Conservation (phyloP, 1,140 invertebrate genomes). For the Leucophenga varia region DNA sequence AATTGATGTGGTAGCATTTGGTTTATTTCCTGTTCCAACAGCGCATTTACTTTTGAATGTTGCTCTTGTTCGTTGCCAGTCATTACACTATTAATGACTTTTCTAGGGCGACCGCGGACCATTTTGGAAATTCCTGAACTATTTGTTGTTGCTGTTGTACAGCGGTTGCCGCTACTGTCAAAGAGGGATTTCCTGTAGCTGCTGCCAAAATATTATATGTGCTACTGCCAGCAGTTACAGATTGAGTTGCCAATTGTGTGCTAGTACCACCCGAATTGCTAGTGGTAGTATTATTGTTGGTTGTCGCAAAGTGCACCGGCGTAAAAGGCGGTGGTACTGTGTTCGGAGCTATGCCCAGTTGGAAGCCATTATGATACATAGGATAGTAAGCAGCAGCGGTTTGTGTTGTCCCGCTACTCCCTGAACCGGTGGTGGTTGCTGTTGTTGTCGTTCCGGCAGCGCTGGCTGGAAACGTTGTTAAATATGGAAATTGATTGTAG, state of each 20-base stretch:
- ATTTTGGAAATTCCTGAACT: constrained; percentile 38
- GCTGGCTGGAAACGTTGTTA: constrained; percentile 46
- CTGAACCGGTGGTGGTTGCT: constrained; percentile 18
- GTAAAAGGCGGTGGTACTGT: constrained; percentile 51
- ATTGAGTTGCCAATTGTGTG: background rate
- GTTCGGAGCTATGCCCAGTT: constrained; percentile 46
- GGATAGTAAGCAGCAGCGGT: constrained; percentile 46
- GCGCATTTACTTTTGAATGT: constrained; percentile 36
- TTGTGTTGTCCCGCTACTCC: constrained; percentile 13
- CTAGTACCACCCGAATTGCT: background rate
- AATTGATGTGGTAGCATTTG: constrained; percentile 47
- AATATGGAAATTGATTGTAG: constrained; percentile 51
- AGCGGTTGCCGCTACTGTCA: constrained; percentile 22
- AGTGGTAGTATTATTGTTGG: constrained; percentile 31
- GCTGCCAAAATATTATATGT: constrained; percentile 38
- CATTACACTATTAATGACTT: constrained; percentile 19
- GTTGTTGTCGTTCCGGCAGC: constrained; percentile 21
- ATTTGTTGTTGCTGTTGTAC: constrained; percentile 15
- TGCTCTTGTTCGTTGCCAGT: constrained; percentile 27
- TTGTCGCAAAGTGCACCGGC: constrained; percentile 45
- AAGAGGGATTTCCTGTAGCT: constrained; percentile 29
- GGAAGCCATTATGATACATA: constrained; percentile 56
- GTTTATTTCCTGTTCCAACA: constrained; percentile 49
- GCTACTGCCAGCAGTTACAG: constrained; percentile 7
- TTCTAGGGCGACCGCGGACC: constrained; percentile 46